Conservation (phyloP, 2,113 vertebrate genomes). For the Pampusana beccarii region DNA sequence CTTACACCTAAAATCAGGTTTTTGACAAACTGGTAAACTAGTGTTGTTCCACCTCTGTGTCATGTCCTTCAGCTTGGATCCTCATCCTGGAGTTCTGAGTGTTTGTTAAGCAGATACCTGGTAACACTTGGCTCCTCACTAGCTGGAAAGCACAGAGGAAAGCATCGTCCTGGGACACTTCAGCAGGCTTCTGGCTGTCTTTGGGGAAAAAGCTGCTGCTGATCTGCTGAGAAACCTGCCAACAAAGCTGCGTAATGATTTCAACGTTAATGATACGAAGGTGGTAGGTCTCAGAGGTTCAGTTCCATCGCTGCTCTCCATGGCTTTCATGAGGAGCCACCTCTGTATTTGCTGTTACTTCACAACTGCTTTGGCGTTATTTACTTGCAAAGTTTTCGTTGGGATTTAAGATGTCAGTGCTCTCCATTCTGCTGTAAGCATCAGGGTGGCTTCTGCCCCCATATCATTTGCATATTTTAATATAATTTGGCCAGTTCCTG, state of each 20-base stretch:
- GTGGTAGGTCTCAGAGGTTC: neutral
- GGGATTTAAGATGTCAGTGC: no score
- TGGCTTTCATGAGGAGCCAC: neutral
- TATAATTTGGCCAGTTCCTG: neutral
- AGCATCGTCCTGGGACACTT: neutral
- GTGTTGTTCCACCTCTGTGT: fast-evolving
- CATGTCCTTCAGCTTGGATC: neutral
- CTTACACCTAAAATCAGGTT: neutral
- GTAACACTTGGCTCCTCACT: neutral
- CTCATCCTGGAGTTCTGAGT: fast-evolving
- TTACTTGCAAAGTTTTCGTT: neutral
- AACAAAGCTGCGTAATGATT: neutral
- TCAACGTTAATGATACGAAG: neutral
- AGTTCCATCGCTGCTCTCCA: neutral
- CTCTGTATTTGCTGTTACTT: neutral
- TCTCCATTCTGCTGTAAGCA: neutral
- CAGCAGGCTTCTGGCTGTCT: neutral
- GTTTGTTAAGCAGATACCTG: neutral
- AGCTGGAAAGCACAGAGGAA: neutral
- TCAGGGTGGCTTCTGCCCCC: neutral
- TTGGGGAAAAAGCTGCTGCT: neutral
- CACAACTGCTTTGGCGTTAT: neutral
- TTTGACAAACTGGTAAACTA: neutral
- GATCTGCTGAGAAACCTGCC: neutral
- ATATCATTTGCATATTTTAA: fast-evolving